Evolutionary conservation across 2,888 invertebrate genomes (phyloP).

Genomic region (Phania funesta): DNA sequence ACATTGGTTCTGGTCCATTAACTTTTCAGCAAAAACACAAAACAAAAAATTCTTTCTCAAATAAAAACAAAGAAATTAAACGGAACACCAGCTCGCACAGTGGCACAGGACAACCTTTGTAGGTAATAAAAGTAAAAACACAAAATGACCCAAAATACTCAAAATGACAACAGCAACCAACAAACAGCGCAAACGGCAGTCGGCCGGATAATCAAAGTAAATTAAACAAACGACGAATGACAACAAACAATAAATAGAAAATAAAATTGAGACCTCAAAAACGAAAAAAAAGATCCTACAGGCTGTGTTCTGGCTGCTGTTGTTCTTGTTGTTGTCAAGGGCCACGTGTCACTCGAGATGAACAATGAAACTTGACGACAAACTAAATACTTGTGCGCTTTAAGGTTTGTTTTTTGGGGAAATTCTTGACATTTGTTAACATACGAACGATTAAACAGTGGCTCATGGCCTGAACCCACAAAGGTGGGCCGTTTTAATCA

Average conservation of each 20-base stretch:
- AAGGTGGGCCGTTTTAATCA: slow-evolving; percentile 27
- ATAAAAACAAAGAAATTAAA: slow-evolving; percentile 22
- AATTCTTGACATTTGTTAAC: slow-evolving; percentile 11
- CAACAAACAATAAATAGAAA: slow-evolving; percentile 50
- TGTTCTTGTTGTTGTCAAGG: neutral
- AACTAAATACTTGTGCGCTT: slow-evolving; percentile 9
- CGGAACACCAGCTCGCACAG: slow-evolving; percentile 8
- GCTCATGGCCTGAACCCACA: neutral
- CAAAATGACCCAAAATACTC: slow-evolving; percentile 1
- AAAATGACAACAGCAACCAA: neutral
- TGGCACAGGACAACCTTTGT: slow-evolving; percentile 11
- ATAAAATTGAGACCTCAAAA: slow-evolving; percentile 26
- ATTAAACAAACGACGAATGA: slow-evolving; percentile 62
- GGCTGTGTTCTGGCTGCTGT: too few species aligned
- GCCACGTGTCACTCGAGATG: slow-evolving; percentile 44
- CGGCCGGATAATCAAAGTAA: slow-evolving; percentile 64
- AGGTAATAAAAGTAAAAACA: slow-evolving; percentile 15
- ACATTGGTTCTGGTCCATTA: slow-evolving; percentile 63
- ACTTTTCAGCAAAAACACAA: slow-evolving; percentile 54
- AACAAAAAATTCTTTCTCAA: too few species aligned
- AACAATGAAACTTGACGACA: neutral
- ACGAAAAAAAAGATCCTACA: slow-evolving; percentile 20
- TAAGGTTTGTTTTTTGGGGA: neutral
- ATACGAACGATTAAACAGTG: neutral
- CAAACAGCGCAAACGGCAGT: slow-evolving; percentile 13